Base-by-base conservation (phyloP, 2,113 vertebrate species). In the Acanthochromis polyacanthus region DNA sequence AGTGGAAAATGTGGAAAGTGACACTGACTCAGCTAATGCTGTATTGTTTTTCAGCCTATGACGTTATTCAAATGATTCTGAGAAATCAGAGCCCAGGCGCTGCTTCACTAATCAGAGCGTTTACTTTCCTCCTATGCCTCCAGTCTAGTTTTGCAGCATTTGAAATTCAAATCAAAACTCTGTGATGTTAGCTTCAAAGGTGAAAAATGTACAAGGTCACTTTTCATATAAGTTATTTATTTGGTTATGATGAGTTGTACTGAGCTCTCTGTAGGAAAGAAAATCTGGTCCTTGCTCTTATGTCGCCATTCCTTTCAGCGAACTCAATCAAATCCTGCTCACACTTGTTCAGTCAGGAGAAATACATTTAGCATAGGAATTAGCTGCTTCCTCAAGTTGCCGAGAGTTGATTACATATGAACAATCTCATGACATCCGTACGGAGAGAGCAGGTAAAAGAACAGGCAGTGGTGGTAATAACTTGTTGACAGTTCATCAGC, bases 111-210 rank as follows among this genome's bases (percentile, higher is more conserved):
- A 74, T 23, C 67, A 20, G 10, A 23, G 30, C 10, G n/a, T 72
- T 46, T 48, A 36, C 48, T 74, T 61, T 80, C 40, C 25, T 48
- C 58, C 51, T 0, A 1, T 36, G 20, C 63, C 23, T 70, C 28
- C 28, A n/a, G 0, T 55, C 25, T 10, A 28, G 25, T 20, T 70
- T 53, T 60, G 28, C 11, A 32, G 55, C 50, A 38, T 81, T 78
- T 80, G 57, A 79, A 83, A 83, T 83, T 83, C 62, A 69, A 59
- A 65, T 46, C 38, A n/a, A 62, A 62, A n/a, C 23, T 69, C 23
- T 68, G 23, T 36, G 51, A 40, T 72, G 53, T 48, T 19, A 17
- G 40, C 60, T 38, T 70, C 56, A 66, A 65, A 81, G 5, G 14
- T 38, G 32, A 71, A 51, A 8, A 43, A 28, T 48, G 20, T 52